Percentiles rank a stretch among this genome's conserved stretches.
Conservation (phyloP, 2,113 vertebrate species). For the Bos javanicus region DNA sequence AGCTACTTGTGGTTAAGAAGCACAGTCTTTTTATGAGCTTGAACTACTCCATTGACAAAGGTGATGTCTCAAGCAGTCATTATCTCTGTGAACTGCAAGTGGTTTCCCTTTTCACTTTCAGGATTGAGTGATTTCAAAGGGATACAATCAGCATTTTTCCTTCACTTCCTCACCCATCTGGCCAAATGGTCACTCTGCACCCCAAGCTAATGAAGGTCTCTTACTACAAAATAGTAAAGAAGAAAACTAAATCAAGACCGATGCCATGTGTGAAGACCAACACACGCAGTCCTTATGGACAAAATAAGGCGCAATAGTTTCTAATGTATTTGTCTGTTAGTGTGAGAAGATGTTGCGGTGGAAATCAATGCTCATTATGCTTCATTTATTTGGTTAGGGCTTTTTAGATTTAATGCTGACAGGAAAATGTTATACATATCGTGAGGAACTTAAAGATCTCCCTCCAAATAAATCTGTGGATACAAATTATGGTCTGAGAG, state of each 20-base stretch:
- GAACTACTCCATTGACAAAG: background rate
- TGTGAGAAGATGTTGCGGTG: background rate
- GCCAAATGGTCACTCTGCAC: background rate
- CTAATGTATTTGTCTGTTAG: background rate
- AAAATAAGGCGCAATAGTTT: background rate
- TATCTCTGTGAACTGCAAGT: background rate
- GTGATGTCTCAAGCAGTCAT: background rate
- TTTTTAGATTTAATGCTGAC: background rate
- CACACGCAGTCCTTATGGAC: background rate
- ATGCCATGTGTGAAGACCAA: background rate
- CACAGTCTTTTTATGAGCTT: slow-evolving; percentile 3
- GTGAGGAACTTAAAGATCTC: background rate
- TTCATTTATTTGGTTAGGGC: background rate
- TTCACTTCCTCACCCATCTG: background rate
- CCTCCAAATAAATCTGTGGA: background rate
- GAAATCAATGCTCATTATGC: background rate
- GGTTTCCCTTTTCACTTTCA: background rate
- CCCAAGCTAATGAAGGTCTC: background rate
- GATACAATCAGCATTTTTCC: background rate
- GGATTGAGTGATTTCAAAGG: background rate
- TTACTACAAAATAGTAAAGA: background rate
- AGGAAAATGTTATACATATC: background rate
- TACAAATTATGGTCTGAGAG: background rate
- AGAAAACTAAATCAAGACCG: background rate
- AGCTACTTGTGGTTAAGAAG: background rate